Evolutionary conservation across 1,140 invertebrate species (phyloP), one percentile per base, ranked within the genome.

Genomic region (Meloidogyne floridensis): DNA sequence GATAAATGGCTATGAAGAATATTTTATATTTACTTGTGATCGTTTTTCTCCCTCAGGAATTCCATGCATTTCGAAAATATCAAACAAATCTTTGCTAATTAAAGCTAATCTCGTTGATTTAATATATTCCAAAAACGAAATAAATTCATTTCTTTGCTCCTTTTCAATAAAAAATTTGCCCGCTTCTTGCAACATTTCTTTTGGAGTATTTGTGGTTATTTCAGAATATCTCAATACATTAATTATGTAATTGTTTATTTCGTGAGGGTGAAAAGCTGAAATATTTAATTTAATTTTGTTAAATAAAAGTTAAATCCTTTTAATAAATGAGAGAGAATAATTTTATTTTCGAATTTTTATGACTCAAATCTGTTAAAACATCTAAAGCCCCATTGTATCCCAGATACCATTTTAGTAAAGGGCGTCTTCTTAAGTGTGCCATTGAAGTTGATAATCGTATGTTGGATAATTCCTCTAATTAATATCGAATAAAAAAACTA

Each of bases 71-170:
- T 65, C 59, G 8, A 65, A 65, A 65, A 65, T 65, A 65, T 65
- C n/a, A n/a, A 65, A 65, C n/a, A 65, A n/a, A n/a, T 65, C 1
- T 6, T 65, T 65, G 59, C 15, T 65, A 65, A 65, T 65, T 65
- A n/a, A 4, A 65, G 59, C 15, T 6, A 65, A 65, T 65, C 15
- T 65, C 15, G 7, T 6, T 2, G 13, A n/a, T 0, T n/a, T 1
- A 65, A 65, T 65, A 65, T n/a, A n/a, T n/a, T 65, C 15, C 59
- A 65, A 65, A 65, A 65, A 65, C n/a, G 13, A n/a, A 65, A 65
- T 18, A 65, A 65, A 65, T n/a, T 65, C 59, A 65, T 65, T 65
- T 18, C 3, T 65, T 65, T 65, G 59, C 2, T 65, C 7, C 10
- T 65, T 8, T n/a, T 65, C n/a, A 2, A n/a, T 65, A 8, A 65